Evolutionary conservation across 2,797 vertebrate genomes (phyloP).

Genomic region (Sebastes alutus): DNA sequence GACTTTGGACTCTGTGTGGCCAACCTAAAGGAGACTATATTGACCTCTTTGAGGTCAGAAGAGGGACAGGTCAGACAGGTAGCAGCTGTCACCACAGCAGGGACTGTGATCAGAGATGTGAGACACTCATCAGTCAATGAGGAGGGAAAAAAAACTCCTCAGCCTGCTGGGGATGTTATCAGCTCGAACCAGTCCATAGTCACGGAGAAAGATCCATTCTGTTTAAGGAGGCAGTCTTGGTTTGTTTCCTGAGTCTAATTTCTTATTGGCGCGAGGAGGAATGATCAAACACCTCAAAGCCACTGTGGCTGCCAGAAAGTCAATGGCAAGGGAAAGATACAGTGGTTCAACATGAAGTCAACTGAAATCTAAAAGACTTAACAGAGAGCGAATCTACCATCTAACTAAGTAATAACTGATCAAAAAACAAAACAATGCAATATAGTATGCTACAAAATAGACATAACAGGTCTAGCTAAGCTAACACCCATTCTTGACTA

Average conservation of each 20-base stretch:
- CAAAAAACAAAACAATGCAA: background rate
- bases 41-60: conserved; percentile 22
- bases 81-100: conserved; percentile 49
- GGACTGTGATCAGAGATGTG: conserved; percentile 25
- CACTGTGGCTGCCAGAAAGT: conserved; percentile 1
- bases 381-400: background rate
- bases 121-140: conserved; percentile 25
- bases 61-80: conserved; percentile 13
- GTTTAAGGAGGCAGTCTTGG: background rate
- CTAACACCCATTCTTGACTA: background rate
- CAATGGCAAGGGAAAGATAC: background rate
- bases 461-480: background rate
- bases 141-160: background rate
- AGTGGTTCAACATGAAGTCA: background rate
- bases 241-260: background rate
- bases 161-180: conserved; percentile 15
- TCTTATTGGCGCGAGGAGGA: background rate
- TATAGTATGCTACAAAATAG: background rate
- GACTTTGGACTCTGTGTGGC: background rate
- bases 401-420: background rate
- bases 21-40: background rate
- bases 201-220: background rate
- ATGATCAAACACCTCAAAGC: conserved; percentile 6
- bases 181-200: conserved; percentile 15
- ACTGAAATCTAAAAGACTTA: background rate